Conservation (phyloP, 1,140 invertebrate species). For the Plectrocnemia conspersa region DNA sequence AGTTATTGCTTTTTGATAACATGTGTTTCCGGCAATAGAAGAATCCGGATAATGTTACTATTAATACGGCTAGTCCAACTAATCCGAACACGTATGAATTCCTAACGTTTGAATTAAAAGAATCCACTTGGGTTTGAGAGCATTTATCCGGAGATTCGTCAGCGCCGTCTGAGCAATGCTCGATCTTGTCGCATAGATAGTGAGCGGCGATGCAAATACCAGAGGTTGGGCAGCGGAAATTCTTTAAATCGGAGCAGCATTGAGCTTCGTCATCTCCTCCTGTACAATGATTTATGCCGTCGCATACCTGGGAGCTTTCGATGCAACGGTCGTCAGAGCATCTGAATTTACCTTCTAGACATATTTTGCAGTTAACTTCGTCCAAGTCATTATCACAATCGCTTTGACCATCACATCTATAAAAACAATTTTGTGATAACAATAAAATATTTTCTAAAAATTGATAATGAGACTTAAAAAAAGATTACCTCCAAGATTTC, state of each 20-base stretch:
- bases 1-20: constrained; percentile 45
- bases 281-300: constrained; percentile 66
- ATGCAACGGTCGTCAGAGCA: constrained; percentile 76
- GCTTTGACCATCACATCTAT: constrained; percentile 70
- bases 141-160: constrained; percentile 64
- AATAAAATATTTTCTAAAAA: background rate
- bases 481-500: constrained; percentile 59
- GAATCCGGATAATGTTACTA: constrained; percentile 46
- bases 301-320: constrained; percentile 64
- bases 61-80: constrained; percentile 47
- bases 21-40: constrained; percentile 47
- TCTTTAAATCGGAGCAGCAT: constrained; percentile 55
- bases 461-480: constrained; percentile 1
- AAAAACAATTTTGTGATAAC: constrained; percentile 3
- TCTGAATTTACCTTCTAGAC: constrained; percentile 62
- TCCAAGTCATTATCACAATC: constrained; percentile 83
- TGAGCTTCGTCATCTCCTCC: constrained; percentile 64
- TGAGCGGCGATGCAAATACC: constrained; percentile 57
- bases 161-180: constrained; percentile 68
- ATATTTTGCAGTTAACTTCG: constrained; percentile 67
- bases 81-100: constrained; percentile 46
- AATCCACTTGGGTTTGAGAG: constrained; percentile 38
- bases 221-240: constrained; percentile 62
- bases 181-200: constrained; percentile 62
- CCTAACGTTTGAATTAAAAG: constrained; percentile 47